These are phyloP conservation scores for Meloe dianella DNA, from an alignment of 2,888 invertebrate species.

Conservation along the genomic window DNA sequence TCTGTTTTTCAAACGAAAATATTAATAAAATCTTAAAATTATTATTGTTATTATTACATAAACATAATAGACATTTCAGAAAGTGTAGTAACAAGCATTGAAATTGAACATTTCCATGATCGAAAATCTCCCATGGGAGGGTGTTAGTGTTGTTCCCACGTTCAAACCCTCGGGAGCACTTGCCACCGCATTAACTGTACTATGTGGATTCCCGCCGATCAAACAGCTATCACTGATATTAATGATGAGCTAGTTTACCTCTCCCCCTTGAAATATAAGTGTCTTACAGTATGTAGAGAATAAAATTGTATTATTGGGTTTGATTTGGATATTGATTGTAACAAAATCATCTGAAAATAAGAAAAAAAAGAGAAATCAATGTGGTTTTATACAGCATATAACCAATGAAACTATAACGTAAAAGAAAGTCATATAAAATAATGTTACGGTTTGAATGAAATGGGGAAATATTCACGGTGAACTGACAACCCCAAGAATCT, in stretches of 20 bases:
- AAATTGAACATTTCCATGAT: constrained; percentile 27
- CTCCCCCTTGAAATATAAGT: constrained; percentile 1
- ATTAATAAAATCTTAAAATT: constrained; percentile 6
- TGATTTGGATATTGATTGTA: constrained; percentile 3
- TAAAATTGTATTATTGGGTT: too few relatives aligned
- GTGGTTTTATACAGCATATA: constrained; percentile 14
- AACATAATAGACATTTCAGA: constrained; percentile 4
- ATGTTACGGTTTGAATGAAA: constrained; percentile 26
- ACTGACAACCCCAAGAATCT: constrained; percentile 45
- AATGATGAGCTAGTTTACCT: constrained; percentile 31
- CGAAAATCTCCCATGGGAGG: constrained; percentile 46
- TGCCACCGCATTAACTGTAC: constrained; percentile 53
- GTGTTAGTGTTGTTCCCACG: constrained; percentile 50
- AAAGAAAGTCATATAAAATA: constrained; percentile 30
- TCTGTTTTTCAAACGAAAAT: constrained; percentile 6
- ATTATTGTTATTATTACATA: constrained; percentile 10
- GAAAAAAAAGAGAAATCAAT: constrained; percentile 15
- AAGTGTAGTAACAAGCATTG: neutral
- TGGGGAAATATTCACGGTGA: constrained; percentile 28
- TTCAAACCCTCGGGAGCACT: constrained; percentile 53
- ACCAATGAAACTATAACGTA: constrained; percentile 12
- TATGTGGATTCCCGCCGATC: constrained; percentile 50
- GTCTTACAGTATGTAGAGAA: neutral
- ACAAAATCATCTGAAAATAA: neutral
- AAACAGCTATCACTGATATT: constrained; percentile 46